These are phyloP conservation scores for Aradophagus sp. DNA, from an alignment of 1,140 invertebrate species.

Conservation along the genomic window DNA sequence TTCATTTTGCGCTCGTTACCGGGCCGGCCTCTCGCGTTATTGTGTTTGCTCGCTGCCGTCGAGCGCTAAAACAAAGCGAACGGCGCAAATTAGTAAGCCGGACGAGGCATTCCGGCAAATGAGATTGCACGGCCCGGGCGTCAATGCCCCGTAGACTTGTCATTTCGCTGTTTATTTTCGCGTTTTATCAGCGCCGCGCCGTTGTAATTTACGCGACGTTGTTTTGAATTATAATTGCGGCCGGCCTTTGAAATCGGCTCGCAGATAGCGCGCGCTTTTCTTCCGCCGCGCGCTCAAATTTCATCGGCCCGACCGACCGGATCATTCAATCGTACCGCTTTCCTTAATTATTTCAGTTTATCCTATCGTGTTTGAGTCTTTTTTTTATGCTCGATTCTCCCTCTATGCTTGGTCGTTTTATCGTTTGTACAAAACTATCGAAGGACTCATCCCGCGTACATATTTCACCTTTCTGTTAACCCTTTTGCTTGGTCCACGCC, in stretches of 20 bases:
- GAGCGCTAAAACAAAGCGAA: conserved; percentile 47
- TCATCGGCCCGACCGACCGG: background rate
- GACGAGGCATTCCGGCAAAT: conserved; percentile 41
- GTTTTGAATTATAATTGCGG: conserved; percentile 51
- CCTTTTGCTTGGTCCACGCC: conserved; percentile 22
- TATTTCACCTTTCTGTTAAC: conserved; percentile 40
- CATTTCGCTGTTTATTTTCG: conserved; percentile 53
- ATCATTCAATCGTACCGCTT: conserved; percentile 1
- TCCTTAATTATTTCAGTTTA: no score
- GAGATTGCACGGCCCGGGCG: conserved; percentile 46
- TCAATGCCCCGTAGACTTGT: conserved; percentile 50
- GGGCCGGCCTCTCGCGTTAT: conserved; percentile 43
- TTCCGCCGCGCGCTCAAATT: background rate
- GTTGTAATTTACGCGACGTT: conserved; percentile 40
- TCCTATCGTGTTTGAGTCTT: background rate
- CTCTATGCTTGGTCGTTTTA: no score
- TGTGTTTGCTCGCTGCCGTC: conserved; percentile 43
- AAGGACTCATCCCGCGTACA: conserved; percentile 11
- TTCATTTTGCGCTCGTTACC: conserved; percentile 51
- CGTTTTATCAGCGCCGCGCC: conserved; percentile 46
- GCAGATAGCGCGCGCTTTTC: background rate
- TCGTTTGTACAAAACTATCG: conserved; percentile 9
- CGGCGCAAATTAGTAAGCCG: conserved; percentile 51
- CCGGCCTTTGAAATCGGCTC: conserved; percentile 17
- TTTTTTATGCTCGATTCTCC: no score